Percentiles rank a stretch among this genome's conserved stretches.
These are phyloP conservation scores for Agrochola litura DNA, from an alignment of 2,888 invertebrate genomes.

Conservation along the genomic window DNA sequence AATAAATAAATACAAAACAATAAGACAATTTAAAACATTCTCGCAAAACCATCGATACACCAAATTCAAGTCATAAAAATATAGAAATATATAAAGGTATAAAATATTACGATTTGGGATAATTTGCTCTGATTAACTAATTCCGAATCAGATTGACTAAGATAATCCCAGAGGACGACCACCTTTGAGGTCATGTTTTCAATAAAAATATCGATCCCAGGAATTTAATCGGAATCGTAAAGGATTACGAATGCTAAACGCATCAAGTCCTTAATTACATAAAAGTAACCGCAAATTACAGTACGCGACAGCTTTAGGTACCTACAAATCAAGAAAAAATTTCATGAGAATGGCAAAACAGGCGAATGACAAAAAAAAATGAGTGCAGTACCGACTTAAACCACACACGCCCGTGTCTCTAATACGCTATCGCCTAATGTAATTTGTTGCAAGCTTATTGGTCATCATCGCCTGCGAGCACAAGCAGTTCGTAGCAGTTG, in stretches of 20 bases:
- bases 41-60: constrained; percentile 26
- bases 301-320: constrained; percentile 1
- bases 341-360: constrained; percentile 21
- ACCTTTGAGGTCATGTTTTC: not conserved
- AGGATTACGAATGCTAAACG: constrained; percentile 13
- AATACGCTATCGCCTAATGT: constrained; percentile 5
- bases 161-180: not conserved
- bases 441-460: constrained; percentile 25
- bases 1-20: constrained; percentile 39
- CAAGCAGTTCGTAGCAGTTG: constrained; percentile 84
- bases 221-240: constrained; percentile 1
- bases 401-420: not conserved
- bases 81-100: not conserved
- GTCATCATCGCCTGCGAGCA: constrained; percentile 65
- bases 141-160: not conserved
- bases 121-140: not conserved
- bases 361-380: not conserved
- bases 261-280: constrained; percentile 3
- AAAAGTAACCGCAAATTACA: not conserved
- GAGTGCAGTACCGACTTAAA: not conserved
- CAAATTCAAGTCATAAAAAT: constrained; percentile 6
- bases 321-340: constrained; percentile 10
- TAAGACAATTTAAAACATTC: constrained; percentile 45
- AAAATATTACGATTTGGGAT: constrained; percentile 17
- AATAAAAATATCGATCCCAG: not conserved